Evolutionary conservation across 2,888 invertebrate genomes (phyloP).

Genomic region (Marasmarcha lunaedactyla): DNA sequence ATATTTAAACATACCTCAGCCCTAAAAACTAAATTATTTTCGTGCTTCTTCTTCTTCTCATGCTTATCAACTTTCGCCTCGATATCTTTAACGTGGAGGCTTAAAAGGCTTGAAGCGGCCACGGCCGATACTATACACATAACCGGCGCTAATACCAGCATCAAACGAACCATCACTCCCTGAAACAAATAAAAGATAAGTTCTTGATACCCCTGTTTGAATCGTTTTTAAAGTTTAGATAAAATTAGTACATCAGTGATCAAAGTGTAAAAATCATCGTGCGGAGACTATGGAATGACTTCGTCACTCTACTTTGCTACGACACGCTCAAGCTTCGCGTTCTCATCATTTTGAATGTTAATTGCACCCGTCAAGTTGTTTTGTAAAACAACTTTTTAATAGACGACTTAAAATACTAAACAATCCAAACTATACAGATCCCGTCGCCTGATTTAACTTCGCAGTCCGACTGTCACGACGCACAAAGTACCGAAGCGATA

Average conservation of each 20-base stretch:
- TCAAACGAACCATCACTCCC: slow-evolving; percentile 99
- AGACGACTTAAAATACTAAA: too few species aligned
- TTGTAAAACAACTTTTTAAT: too few species aligned
- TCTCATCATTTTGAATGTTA: slow-evolving; percentile 50
- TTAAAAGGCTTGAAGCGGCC: slow-evolving; percentile 87
- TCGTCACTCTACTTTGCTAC: slow-evolving; percentile 39
- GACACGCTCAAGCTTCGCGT: slow-evolving; percentile 44
- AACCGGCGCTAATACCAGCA: slow-evolving; percentile 97
- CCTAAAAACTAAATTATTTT: slow-evolving; percentile 80
- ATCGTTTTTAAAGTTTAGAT: not conserved
- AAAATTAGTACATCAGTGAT: slow-evolving; percentile 70
- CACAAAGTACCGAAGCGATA: too few species aligned
- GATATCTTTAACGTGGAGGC: slow-evolving; percentile 87
- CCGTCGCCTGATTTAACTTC: too few species aligned
- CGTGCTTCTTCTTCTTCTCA: slow-evolving; percentile 74
- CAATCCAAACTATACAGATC: too few species aligned
- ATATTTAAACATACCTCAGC: slow-evolving; percentile 80
- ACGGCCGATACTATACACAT: slow-evolving; percentile 98
- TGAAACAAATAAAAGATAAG: slow-evolving; percentile 31
- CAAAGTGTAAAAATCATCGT: slow-evolving; percentile 72
- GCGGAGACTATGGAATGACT: slow-evolving; percentile 40
- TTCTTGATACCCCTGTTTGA: slow-evolving; percentile 15
- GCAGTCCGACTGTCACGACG: too few species aligned
- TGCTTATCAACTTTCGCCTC: slow-evolving; percentile 78
- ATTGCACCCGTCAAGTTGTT: too few species aligned